These are phyloP conservation scores for Arizona elegans DNA, from an alignment of 2,113 vertebrate genomes.

Conservation along the genomic window DNA sequence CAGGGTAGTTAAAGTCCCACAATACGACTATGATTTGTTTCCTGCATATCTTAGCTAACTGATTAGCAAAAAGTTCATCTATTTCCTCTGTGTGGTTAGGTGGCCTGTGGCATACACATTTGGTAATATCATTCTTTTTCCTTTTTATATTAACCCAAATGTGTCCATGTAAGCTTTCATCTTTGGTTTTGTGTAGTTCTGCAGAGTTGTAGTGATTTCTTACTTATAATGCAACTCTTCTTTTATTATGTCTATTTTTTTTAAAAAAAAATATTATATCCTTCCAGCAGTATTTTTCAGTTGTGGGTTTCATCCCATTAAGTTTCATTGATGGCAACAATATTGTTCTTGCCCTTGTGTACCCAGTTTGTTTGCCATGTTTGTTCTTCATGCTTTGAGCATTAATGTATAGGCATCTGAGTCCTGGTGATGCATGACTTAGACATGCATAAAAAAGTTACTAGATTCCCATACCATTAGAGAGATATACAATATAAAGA, in stretches of 20 bases:
- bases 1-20: background rate
- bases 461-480: background rate
- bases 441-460: background rate
- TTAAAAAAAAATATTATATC: background rate
- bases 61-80: background rate
- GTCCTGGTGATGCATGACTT: background rate
- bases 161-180: background rate
- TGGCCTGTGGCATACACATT: background rate
- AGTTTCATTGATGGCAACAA: background rate
- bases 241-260: background rate
- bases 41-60: background rate
- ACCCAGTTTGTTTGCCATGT: background rate
- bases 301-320: background rate
- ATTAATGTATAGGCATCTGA: background rate
- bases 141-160: background rate
- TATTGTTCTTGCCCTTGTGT: background rate
- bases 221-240: background rate
- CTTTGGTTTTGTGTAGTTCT: background rate
- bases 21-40: background rate
- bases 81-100: background rate
- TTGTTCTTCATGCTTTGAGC: background rate
- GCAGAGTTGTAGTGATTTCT: background rate
- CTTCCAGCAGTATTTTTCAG: background rate
- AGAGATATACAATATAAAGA: background rate
- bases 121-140: background rate